These are phyloP conservation scores for Centropus unirufus DNA, from an alignment of 2,113 vertebrate species.

Conservation along the genomic window DNA sequence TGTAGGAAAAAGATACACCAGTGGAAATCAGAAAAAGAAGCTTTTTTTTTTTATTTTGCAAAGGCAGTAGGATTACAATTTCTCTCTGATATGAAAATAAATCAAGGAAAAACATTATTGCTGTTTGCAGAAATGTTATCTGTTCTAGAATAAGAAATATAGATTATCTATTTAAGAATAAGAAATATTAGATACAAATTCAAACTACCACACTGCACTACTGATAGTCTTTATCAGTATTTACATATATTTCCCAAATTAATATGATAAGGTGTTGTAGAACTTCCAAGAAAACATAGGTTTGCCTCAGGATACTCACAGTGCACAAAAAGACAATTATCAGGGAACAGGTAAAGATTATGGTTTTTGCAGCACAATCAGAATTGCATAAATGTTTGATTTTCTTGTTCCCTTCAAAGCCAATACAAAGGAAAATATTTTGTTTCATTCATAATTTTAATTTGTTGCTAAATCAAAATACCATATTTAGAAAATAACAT, in stretches of 20 bases:
- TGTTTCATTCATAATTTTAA: background rate
- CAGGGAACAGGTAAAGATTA: background rate
- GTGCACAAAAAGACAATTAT: background rate
- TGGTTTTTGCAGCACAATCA: background rate
- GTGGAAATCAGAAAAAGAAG: background rate
- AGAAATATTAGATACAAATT: background rate
- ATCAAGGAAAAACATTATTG: background rate
- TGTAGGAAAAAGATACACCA: background rate
- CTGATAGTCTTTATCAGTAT: background rate
- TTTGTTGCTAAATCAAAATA: background rate
- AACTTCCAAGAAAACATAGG: background rate
- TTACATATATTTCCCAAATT: no score
- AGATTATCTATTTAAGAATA: no score
- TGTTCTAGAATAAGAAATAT: background rate
- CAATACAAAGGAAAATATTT: background rate
- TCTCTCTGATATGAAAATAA: background rate
- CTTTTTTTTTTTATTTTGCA: background rate
- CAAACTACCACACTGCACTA: background rate
- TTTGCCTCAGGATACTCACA: background rate
- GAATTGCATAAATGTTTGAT: background rate
- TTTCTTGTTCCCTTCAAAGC: background rate
- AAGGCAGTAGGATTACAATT: background rate
- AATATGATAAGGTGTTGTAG: background rate
- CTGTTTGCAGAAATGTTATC: background rate
- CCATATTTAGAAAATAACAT: background rate